Conservation (phyloP, 2,113 vertebrate species). For the Cephalopholis sonnerati region DNA sequence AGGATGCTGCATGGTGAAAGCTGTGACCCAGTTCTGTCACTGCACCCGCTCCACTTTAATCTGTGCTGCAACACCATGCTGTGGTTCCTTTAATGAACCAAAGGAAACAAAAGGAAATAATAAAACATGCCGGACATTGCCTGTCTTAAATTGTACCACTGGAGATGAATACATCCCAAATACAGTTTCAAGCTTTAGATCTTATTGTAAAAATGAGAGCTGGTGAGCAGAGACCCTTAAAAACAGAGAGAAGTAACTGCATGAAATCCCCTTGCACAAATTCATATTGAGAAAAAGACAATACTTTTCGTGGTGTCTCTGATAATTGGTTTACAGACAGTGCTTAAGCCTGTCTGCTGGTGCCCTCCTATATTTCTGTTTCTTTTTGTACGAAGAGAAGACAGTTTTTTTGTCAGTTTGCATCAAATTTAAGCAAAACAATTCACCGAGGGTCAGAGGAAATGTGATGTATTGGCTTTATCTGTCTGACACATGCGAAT, state of each 20-base stretch:
- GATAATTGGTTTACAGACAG: constrained; percentile 29
- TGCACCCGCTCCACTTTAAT: constrained; percentile 58
- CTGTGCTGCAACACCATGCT: constrained; percentile 23
- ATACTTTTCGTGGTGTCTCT: constrained; percentile 12
- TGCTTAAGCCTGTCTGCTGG: not conserved
- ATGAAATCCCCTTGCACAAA: constrained; percentile 7
- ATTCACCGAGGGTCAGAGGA: not conserved
- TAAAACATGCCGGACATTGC: not conserved
- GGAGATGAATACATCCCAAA: constrained; percentile 4
- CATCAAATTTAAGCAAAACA: not conserved
- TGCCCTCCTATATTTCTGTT: constrained; percentile 20
- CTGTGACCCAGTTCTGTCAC: constrained; percentile 85
- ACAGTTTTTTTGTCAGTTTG: constrained; percentile 3
- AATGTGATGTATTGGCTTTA: constrained; percentile 31
- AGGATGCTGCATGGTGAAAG: constrained; percentile 59
- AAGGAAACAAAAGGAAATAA: constrained; percentile 33
- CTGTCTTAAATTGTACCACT: constrained; percentile 4
- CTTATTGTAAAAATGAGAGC: constrained; percentile 20
- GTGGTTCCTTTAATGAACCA: constrained; percentile 48
- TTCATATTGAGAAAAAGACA: constrained; percentile 1
- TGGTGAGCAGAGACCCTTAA: constrained; percentile 21
- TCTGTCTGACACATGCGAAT: constrained; percentile 20
- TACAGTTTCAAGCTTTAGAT: constrained; percentile 2
- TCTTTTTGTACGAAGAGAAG: constrained; percentile 7
- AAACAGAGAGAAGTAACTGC: not conserved